Conservation (phyloP, 2,888 invertebrate species). For the Chalcis sispes region DNA sequence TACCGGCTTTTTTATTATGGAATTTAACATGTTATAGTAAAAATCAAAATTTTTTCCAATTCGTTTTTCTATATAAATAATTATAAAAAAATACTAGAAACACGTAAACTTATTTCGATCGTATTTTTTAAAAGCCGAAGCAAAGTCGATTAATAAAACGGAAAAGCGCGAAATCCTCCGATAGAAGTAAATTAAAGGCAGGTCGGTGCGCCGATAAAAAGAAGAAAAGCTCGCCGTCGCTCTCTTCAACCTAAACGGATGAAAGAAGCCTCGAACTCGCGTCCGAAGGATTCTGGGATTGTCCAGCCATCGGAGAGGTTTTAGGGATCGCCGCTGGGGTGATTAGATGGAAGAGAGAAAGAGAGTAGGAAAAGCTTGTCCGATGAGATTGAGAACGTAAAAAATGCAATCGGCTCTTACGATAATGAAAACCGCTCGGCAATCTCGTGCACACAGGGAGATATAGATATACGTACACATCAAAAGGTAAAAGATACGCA, state of each 20-base stretch:
- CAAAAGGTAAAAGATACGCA: constrained; percentile 15
- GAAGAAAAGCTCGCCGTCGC: constrained; percentile 31
- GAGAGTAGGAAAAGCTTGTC: constrained; percentile 24
- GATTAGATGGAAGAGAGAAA: constrained; percentile 51
- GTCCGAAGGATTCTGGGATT: not conserved
- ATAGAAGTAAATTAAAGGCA: constrained; percentile 40
- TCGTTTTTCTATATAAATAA: no score
- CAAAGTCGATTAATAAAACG: constrained; percentile 28
- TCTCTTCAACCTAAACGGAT: constrained; percentile 32
- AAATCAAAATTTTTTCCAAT: no score
- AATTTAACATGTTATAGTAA: no score
- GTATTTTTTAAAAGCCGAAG: no score
- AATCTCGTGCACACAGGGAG: constrained; percentile 2
- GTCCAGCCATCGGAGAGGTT: constrained; percentile 5
- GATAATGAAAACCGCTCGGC: constrained; percentile 72
- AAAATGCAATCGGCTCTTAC: constrained; percentile 76
- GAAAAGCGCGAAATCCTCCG: constrained; percentile 17
- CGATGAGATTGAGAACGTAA: constrained; percentile 62
- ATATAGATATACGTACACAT: not conserved
- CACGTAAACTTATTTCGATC: no score
- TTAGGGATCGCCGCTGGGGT: constrained; percentile 20
- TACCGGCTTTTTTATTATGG: no score
- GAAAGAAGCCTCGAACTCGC: constrained; percentile 29
- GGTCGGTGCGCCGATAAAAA: constrained; percentile 22
- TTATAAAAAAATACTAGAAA: no score